Conservation (phyloP, 1,140 invertebrate species). For the Rhopalosiphum padi region DNA sequence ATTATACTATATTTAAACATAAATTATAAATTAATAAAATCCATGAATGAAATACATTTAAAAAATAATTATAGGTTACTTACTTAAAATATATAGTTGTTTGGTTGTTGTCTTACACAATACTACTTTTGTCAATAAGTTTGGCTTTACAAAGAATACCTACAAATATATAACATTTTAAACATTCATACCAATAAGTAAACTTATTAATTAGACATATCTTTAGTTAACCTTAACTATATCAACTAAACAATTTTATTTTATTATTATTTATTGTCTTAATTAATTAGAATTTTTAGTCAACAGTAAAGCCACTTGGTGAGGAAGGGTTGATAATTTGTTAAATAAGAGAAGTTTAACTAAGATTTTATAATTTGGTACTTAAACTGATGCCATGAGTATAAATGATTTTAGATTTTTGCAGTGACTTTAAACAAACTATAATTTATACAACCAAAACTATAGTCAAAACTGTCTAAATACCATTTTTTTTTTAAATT, state of each 20-base stretch:
- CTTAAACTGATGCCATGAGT: not conserved
- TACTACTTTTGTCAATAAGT: not conserved
- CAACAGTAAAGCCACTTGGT: not conserved
- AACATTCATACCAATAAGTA: not conserved
- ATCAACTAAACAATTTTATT: no score
- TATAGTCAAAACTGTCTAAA: not conserved
- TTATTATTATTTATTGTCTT: no score
- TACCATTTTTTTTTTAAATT: not conserved
- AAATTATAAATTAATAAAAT: not conserved
- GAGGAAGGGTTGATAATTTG: not conserved
- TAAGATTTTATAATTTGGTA: not conserved
- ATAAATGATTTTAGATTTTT: not conserved
- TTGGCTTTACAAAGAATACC: constrained; percentile 34
- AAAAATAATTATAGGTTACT: not conserved
- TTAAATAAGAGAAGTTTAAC: not conserved
- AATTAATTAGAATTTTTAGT: not conserved
- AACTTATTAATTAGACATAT: not conserved
- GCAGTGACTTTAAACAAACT: not conserved
- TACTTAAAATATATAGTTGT: not conserved
- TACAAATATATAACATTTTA: not conserved
- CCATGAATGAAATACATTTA: not conserved
- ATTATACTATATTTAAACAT: not conserved
- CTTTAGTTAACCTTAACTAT: no score
- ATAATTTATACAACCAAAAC: not conserved
- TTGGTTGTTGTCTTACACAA: not conserved